A percentile compares a stretch with the other conserved stretches of the same genome.
Conservation (phyloP, 2,797 vertebrate species). For the Manis crassicaudata region DNA sequence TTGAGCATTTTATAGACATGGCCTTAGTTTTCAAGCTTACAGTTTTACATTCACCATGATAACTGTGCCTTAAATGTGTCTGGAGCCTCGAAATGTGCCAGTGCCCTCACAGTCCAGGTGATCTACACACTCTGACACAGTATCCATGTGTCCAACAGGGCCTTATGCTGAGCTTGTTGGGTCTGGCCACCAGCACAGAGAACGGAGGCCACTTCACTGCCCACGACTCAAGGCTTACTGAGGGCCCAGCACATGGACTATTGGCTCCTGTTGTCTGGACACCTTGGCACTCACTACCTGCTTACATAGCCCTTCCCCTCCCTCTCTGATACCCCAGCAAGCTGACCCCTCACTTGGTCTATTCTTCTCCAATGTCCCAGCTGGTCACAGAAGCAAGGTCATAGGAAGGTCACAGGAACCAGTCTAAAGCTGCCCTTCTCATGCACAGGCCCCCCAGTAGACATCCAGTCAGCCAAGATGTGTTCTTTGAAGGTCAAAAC, state of each 20-base stretch:
- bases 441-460: not conserved
- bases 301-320: too few relatives aligned
- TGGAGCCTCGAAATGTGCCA: not conserved
- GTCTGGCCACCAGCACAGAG: not conserved
- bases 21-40: not conserved
- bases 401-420: not conserved
- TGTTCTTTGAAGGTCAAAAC: not conserved
- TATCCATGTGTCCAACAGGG: too few relatives aligned
- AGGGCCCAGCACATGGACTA: accelerated
- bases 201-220: not conserved
- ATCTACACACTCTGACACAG: not conserved
- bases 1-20: not conserved
- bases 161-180: not conserved
- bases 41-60: not conserved
- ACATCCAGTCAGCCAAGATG: not conserved
- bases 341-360: not conserved
- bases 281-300: not conserved
- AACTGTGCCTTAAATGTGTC: not conserved
- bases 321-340: not conserved
- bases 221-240: too few relatives aligned
- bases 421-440: not conserved
- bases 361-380: not conserved
- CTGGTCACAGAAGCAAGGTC: not conserved
- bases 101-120: accelerated
- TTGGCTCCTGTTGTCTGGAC: not conserved